These are phyloP conservation scores for Drosophila suzukii DNA, from an alignment of 1,140 invertebrate genomes.

Conservation along the genomic window DNA sequence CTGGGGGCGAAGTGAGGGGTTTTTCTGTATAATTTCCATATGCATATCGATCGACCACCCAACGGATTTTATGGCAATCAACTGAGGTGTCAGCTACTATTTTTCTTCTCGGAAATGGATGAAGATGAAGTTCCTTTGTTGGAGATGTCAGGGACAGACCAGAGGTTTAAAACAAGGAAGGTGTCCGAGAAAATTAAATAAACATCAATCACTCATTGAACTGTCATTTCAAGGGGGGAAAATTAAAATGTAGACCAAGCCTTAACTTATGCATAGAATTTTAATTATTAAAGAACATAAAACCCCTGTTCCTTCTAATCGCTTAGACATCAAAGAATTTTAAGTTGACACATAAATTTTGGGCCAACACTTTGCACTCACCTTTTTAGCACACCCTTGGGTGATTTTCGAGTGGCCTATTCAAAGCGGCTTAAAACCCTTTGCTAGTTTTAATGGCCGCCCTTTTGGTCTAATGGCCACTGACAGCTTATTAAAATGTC, in stretches of 20 bases:
- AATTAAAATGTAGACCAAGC: not conserved
- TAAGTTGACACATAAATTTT: constrained; percentile 35
- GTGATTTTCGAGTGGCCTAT: constrained; percentile 5
- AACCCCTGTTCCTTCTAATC: not conserved
- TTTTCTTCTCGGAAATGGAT: constrained; percentile 12
- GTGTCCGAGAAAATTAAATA: constrained; percentile 27
- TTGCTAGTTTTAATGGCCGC: constrained; percentile 21
- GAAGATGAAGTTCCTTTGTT: constrained; percentile 29
- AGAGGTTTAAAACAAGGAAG: constrained; percentile 34
- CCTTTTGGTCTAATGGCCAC: constrained; percentile 41
- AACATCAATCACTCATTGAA: constrained; percentile 1
- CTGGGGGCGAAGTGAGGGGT: not conserved
- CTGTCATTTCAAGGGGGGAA: not conserved
- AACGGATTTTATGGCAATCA: constrained; percentile 14
- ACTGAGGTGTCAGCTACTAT: constrained; percentile 28
- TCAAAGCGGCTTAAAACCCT: constrained; percentile 34
- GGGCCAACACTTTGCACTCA: not conserved
- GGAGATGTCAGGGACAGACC: constrained; percentile 18
- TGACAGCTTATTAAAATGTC: constrained; percentile 76
- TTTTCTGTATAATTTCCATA: constrained; percentile 52
- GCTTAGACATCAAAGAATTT: constrained; percentile 7
- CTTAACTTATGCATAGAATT: not conserved
- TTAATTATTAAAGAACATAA: not conserved
- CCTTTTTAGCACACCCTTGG: constrained; percentile 5
- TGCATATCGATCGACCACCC: constrained; percentile 32